Percentiles rank a stretch among this genome's conserved stretches.
These are phyloP conservation scores for Xestoiulus laeticollis DNA, from an alignment of 2,888 invertebrate species.

Conservation along the genomic window DNA sequence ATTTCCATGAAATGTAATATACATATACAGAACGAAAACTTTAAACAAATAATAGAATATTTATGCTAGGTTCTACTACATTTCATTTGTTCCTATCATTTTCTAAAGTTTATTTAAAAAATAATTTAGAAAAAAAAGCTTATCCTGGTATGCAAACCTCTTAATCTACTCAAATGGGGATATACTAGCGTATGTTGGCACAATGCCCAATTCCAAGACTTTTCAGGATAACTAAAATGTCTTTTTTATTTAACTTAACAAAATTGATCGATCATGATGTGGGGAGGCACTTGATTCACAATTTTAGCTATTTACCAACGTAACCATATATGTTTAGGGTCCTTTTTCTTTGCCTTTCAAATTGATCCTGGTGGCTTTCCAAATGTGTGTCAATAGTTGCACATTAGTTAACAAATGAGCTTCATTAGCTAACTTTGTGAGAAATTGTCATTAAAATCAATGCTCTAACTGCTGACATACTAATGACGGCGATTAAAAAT, in stretches of 20 bases:
- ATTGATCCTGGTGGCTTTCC: constrained; percentile 10
- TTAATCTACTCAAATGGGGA: no score
- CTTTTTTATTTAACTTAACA: background rate
- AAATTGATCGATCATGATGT: background rate
- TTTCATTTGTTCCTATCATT: no score
- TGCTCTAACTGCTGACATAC: background rate
- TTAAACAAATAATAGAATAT: no score
- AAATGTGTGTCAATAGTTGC: background rate
- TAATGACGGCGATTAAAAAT: background rate
- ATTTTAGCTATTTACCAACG: background rate
- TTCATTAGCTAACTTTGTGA: background rate
- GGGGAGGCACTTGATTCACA: background rate
- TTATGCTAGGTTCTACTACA: no score
- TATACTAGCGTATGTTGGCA: background rate
- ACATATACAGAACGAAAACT: no score
- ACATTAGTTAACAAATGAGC: background rate
- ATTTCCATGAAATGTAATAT: no score
- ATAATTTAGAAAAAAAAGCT: no score
- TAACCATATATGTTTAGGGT: background rate
- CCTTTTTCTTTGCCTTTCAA: background rate
- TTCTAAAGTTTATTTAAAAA: no score
- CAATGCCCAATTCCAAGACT: background rate
- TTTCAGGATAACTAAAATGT: background rate
- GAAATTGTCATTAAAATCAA: background rate
- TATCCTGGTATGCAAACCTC: no score